These are phyloP conservation scores for Lutraria rhynchaena DNA, from an alignment of 1,140 invertebrate genomes.

Conservation along the genomic window DNA sequence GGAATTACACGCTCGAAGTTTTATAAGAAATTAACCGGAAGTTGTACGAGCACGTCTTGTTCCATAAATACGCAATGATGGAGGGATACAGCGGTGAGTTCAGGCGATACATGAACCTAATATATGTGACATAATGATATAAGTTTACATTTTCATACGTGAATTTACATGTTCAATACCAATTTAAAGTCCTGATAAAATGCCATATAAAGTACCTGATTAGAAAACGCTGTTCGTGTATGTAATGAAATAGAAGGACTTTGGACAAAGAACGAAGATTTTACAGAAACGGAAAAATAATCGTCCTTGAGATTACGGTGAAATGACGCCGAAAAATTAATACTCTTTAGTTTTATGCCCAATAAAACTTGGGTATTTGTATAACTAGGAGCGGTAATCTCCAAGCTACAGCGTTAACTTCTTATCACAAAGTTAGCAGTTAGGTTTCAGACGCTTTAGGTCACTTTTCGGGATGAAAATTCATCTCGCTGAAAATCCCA, in stretches of 20 bases:
- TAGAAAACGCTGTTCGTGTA: slow-evolving; percentile 19
- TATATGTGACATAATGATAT: slow-evolving; percentile 30
- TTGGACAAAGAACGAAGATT: not conserved
- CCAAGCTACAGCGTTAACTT: not conserved
- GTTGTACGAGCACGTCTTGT: too few relatives aligned
- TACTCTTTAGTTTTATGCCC: slow-evolving; percentile 60
- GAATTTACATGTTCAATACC: slow-evolving; percentile 44
- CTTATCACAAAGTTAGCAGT: slow-evolving; percentile 29
- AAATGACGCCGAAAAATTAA: slow-evolving; percentile 61
- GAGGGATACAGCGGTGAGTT: too few relatives aligned
- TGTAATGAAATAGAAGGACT: slow-evolving; percentile 42
- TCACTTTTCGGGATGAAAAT: slow-evolving; percentile 62
- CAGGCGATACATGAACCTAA: not conserved
- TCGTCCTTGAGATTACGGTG: slow-evolving; percentile 33
- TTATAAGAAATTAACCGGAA: too few relatives aligned
- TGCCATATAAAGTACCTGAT: slow-evolving; percentile 24
- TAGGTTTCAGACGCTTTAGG: slow-evolving; percentile 38
- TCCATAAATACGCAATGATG: too few relatives aligned
- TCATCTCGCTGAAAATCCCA: slow-evolving; percentile 37
- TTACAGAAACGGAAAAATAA: slow-evolving; percentile 44
- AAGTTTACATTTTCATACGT: slow-evolving; percentile 30
- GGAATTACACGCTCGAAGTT: too few relatives aligned
- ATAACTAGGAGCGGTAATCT: slow-evolving; percentile 47
- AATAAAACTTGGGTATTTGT: slow-evolving; percentile 55
- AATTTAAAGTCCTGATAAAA: slow-evolving; percentile 25